Percentiles rank a stretch among this genome's conserved stretches.
Evolutionary conservation across 2,113 vertebrate genomes (phyloP).

Genomic region (Epinephelus fuscoguttatus): DNA sequence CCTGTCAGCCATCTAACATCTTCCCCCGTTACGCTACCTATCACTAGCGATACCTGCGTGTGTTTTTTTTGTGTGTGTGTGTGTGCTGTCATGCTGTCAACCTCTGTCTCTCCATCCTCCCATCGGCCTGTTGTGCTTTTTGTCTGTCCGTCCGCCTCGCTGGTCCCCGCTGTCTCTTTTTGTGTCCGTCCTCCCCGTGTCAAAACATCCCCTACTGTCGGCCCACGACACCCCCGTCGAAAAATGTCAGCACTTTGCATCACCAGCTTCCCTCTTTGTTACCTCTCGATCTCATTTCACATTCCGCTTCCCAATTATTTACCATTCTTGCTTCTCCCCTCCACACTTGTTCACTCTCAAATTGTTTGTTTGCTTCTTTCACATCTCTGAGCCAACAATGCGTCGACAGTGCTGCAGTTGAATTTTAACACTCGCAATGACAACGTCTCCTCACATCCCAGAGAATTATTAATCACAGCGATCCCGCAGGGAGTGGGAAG

Average conservation of each 20-base stretch:
- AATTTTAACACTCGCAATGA: background rate
- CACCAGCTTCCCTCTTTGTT: background rate
- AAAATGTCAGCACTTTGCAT: constrained; percentile 3
- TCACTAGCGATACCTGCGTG: constrained; percentile 26
- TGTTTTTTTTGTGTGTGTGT: constrained; percentile 23
- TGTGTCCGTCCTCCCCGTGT: constrained; percentile 1
- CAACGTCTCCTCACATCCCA: constrained; percentile 24
- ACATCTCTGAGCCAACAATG: constrained; percentile 1
- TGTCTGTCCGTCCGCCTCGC: constrained; percentile 39
- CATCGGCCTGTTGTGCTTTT: constrained; percentile 45
- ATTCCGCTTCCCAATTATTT: constrained; percentile 26
- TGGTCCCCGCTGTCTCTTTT: constrained; percentile 23
- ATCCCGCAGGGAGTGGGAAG: background rate
- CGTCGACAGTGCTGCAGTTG: background rate
- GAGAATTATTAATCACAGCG: constrained; percentile 47
- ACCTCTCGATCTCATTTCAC: constrained; percentile 2
- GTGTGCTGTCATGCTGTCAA: constrained; percentile 62
- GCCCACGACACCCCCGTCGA: background rate
- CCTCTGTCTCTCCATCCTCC: constrained; percentile 21
- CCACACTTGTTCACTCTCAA: background rate
- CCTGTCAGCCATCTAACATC: constrained; percentile 67
- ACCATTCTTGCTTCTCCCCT: background rate
- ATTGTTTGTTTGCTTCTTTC: background rate
- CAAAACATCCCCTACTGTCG: constrained; percentile 12
- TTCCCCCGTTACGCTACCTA: constrained; percentile 60